These are phyloP conservation scores for Melanotaenia duboulayi DNA, from an alignment of 2,113 vertebrate genomes.

Conservation along the genomic window DNA sequence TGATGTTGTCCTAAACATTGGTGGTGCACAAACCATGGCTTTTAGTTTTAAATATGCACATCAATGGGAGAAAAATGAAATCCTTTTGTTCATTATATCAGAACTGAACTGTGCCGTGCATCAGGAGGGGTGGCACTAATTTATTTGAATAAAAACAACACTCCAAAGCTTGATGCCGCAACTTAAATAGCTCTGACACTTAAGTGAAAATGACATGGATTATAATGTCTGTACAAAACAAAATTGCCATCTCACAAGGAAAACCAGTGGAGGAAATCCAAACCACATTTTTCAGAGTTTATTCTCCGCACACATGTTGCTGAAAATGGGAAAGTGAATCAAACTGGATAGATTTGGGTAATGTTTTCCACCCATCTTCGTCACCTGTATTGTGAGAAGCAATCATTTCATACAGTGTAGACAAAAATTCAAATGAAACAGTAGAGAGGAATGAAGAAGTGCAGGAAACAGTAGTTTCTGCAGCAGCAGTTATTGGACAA, in stretches of 20 bases:
- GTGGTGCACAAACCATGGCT: slow-evolving; percentile 32
- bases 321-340: slow-evolving; percentile 19
- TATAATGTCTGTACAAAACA: neutral
- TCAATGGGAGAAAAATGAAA: slow-evolving; percentile 41
- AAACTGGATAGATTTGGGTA: neutral
- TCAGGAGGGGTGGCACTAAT: slow-evolving; percentile 60
- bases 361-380: slow-evolving; percentile 13
- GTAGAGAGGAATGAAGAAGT: slow-evolving; percentile 23
- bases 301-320: neutral
- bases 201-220: neutral
- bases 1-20: slow-evolving; percentile 12
- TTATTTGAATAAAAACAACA: slow-evolving; percentile 56
- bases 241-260: neutral
- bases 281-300: slow-evolving; percentile 31
- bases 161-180: neutral
- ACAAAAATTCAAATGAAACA: slow-evolving; percentile 30
- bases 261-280: slow-evolving; percentile 4
- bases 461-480: slow-evolving; percentile 32
- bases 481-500: slow-evolving; percentile 55
- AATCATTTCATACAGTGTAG: slow-evolving; percentile 34
- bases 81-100: slow-evolving; percentile 56
- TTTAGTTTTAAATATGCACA: slow-evolving; percentile 40
- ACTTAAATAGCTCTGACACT: too few species aligned
- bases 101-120: slow-evolving; percentile 43
- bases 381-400: slow-evolving; percentile 25